Base-by-base conservation (phyloP, 2,113 vertebrate species). In the Leucopsar rothschildi region DNA sequence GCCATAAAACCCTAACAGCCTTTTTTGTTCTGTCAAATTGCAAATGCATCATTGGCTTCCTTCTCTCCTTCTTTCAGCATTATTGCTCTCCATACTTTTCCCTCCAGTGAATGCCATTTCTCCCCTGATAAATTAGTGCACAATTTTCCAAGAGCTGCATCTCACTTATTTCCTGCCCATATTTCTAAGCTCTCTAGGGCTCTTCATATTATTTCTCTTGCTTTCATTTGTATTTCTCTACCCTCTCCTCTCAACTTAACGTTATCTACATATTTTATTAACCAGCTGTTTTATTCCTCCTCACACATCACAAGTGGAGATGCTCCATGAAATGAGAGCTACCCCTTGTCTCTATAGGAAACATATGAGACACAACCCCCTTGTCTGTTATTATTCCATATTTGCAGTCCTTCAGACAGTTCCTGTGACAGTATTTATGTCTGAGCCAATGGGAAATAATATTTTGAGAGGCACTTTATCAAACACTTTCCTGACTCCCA, bases 201-300 rank as follows among this genome's bases (percentile, higher is more conserved):
- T 82, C 70, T 87, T 57, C 15, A 12, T 87, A 60, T 83, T 84
- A 83, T 86, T 86, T 89, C 57, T 75, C 52, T 65, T 49, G 31
- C 42, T 82, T 33, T 86, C 64, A 31, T 81, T 71, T 71, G 28
- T 92, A 56, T 84, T 84, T 27, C 57, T 82, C 65, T 40, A 47
- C 45, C 20, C 37, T 73, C 56, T 87, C n/a, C n/a, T 84, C 73
- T 88, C 69, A 70, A 9, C 49, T 75, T 90, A 76, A 72, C 88
- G 49, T 60, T 91, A 93, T 92, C 66, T 92, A 75, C 86, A 79
- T 95, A 69, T 95, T 95, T 96, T 85, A 92, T 93, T 91, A 89
- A 45, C 81, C 81, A 93, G 77, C 61, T 95, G 40, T 37, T 92
- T 92, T 65, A 68, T 79, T 92, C 31, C 40, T n/a, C 7, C 23